Percentiles rank a stretch among this genome's conserved stretches.
phyloP scores from a whole-genome alignment of 1,140 invertebrate species.

The Diorhabda carinulata region DNA sequence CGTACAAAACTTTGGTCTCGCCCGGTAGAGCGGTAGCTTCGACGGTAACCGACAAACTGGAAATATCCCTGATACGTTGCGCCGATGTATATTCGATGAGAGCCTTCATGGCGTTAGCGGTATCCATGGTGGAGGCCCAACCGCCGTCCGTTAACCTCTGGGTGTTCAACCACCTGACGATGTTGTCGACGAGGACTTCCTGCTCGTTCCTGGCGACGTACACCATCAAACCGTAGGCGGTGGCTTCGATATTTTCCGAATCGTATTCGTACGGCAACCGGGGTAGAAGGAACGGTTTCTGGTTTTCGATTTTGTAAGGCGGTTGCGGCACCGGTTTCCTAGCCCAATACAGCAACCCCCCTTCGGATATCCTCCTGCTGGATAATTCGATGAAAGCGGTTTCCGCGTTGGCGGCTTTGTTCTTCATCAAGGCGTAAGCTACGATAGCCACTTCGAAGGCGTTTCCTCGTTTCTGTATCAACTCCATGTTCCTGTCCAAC shows the following conservation, averaged over 20 bases:
- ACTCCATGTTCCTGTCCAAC: constrained; percentile 79
- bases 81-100: constrained; percentile 85
- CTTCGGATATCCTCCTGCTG: constrained; percentile 60
- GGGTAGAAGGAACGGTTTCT: constrained; percentile 84
- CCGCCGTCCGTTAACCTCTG: constrained; percentile 89
- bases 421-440: constrained; percentile 78
- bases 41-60: constrained; percentile 71
- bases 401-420: constrained; percentile 75
- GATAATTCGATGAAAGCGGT: constrained; percentile 74
- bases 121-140: constrained; percentile 90
- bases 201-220: constrained; percentile 83
- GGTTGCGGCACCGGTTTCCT: constrained; percentile 70
- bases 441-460: constrained; percentile 85
- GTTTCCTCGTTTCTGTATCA: constrained; percentile 64
- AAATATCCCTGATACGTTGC: constrained; percentile 83
- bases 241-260: constrained; percentile 87
- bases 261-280: constrained; percentile 84
- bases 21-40: constrained; percentile 81
- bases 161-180: constrained; percentile 90
- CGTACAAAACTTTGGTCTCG: constrained; percentile 54
- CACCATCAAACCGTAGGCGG: constrained; percentile 86
- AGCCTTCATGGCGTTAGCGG: constrained; percentile 83
- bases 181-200: constrained; percentile 73
- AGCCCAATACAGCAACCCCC: constrained; percentile 83
- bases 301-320: constrained; percentile 82